phyloP scores from a whole-genome alignment of 2,888 invertebrate species.

The Sinhomidia bicolor region DNA sequence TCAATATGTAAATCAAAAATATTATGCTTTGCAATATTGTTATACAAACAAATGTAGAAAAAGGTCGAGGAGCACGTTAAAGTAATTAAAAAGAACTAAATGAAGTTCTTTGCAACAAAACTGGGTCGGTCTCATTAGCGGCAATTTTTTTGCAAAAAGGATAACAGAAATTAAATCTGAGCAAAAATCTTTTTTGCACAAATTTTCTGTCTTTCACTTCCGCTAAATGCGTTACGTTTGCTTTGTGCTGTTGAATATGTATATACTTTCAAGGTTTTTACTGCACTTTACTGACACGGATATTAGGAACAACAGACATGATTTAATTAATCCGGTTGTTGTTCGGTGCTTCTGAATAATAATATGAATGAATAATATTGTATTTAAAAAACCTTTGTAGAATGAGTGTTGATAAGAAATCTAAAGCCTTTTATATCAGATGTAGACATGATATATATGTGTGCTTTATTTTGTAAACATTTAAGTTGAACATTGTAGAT shows the following conservation, averaged over 20 bases:
- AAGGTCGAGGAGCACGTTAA: slow-evolving; percentile 14
- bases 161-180: slow-evolving; percentile 56
- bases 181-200: slow-evolving; percentile 52
- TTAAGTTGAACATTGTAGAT: slow-evolving; percentile 35
- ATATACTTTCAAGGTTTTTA: neutral
- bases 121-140: slow-evolving; percentile 62
- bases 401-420: neutral
- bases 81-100: slow-evolving; percentile 59
- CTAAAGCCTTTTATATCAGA: neutral
- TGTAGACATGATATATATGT: neutral
- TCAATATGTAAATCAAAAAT: slow-evolving; percentile 48
- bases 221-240: neutral
- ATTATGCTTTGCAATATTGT: slow-evolving; percentile 17
- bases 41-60: neutral
- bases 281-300: slow-evolving; percentile 30
- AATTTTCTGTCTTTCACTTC: slow-evolving; percentile 26
- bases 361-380: neutral
- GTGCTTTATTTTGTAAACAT: slow-evolving; percentile 34
- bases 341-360: neutral
- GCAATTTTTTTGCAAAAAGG: slow-evolving; percentile 49
- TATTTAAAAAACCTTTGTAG: neutral
- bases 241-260: neutral
- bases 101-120: slow-evolving; percentile 13
- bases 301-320: slow-evolving; percentile 32
- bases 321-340: slow-evolving; percentile 44